Base-by-base conservation (phyloP, 2,797 vertebrate genomes). In the Chaetodon trifasciatus region DNA sequence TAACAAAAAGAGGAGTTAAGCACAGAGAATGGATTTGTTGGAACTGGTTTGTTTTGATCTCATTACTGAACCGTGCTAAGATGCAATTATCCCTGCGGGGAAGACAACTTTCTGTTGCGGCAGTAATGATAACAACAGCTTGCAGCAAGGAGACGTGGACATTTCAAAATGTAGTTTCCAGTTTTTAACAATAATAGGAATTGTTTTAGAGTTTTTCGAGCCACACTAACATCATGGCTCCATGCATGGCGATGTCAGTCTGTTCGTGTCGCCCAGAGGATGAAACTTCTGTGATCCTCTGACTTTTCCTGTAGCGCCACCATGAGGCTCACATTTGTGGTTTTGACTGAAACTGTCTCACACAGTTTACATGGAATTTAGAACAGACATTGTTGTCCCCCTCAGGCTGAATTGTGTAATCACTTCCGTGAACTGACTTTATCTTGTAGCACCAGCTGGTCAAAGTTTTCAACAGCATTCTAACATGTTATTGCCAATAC, bases 31-130 rank as follows among this genome's bases (percentile, higher is more conserved):
- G 3, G 50, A 39, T 49, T 32, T 32, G 28, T 32, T 32, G 2
- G 28, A 55, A 23, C 12, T 21, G 40, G 15, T 68, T 40, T 0
- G 3, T 70, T 65, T 79, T 56, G 10, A 55, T 47, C n/a, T 74
- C 42, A 64, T 65, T 60, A 58, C 44, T 16, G 5, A 82, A 65
- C 28, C 1, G 3, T 74, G 35, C 17, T 40, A 37, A 68, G 9
- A 70, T 74, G 65, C 8, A 57, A 46, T 53, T 50, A 66, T 74
- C 19, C 23, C 40, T 56, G 40, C 21, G 8, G 28, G 21, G 24
- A 32, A 32, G 50, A 23, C 21, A 8, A 72, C 19, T 70, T 65
- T 8, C 57, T 60, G 16, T 53, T 56, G 61, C 4, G 55, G 37
- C 52, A 52, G 5, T 19, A 46, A 40, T 42, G 4, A 65, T 47